Conservation (phyloP, 2,113 vertebrate species). For the Brachyhypopomus gauderio region DNA sequence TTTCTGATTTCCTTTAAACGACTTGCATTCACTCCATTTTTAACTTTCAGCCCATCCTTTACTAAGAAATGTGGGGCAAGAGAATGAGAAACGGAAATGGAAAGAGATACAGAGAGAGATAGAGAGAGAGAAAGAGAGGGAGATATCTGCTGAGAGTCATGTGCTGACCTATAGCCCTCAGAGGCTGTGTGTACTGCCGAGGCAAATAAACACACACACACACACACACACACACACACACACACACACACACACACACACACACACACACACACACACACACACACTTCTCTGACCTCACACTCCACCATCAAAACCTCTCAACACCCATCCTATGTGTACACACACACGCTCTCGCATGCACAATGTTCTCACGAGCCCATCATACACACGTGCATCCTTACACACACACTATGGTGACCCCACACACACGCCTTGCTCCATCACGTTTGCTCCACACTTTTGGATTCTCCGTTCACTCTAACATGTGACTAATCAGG, state of each 20-base stretch:
- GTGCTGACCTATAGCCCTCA: slow-evolving; percentile 21
- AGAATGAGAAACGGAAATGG: neutral
- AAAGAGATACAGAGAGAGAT: neutral
- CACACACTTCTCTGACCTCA: slow-evolving; percentile 56
- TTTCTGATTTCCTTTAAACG: no score
- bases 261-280: no score
- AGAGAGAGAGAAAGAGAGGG: neutral
- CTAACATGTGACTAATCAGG: no score
- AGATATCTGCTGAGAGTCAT: slow-evolving; percentile 30
- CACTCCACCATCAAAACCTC: neutral
- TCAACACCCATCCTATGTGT: slow-evolving; percentile 21
- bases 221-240: no score
- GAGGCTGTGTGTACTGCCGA: neutral
- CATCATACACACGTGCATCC: slow-evolving; percentile 40
- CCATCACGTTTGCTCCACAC: no score
- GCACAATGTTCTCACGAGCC: slow-evolving; percentile 18
- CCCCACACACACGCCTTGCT: no score
- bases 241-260: no score
- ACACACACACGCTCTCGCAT: neutral
- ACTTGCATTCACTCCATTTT: neutral
- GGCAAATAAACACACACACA: no score
- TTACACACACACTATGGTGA: neutral
- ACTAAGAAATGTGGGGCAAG: neutral
- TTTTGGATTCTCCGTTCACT: no score
- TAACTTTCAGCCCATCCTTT: neutral